Conservation (phyloP, 2,888 invertebrate genomes). For the Elmis aenea region DNA sequence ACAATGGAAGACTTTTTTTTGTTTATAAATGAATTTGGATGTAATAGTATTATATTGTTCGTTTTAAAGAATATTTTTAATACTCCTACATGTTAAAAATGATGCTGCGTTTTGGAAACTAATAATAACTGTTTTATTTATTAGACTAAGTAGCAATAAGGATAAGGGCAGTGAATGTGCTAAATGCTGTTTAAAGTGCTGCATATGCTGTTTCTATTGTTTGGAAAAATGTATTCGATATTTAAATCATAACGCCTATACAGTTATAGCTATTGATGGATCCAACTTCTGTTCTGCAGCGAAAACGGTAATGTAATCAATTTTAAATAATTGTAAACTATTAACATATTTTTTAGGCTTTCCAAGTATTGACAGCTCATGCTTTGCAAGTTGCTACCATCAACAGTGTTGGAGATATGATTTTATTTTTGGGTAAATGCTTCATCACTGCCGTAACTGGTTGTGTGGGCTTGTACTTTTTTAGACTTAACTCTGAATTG, state of each 20-base stretch:
- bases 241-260: constrained; percentile 92
- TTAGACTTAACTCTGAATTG: constrained; percentile 67
- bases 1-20: no score
- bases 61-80: no score
- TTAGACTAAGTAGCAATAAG: no score
- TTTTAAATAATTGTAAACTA: not conserved
- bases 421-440: constrained; percentile 83
- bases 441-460: constrained; percentile 81
- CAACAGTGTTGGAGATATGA: constrained; percentile 89
- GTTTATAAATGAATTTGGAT: no score
- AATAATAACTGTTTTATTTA: no score
- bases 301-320: constrained; percentile 61
- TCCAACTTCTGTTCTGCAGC: constrained; percentile 88
- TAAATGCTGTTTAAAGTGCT: constrained; percentile 70
- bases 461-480: constrained; percentile 68
- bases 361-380: constrained; percentile 76
- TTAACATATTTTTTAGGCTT: constrained; percentile 58
- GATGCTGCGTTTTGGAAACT: no score
- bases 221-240: constrained; percentile 88
- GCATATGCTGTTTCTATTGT: constrained; percentile 86
- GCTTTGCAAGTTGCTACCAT: constrained; percentile 85
- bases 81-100: no score
- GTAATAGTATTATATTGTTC: no score
- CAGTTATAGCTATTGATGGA: constrained; percentile 88
- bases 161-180: constrained; percentile 72